These are phyloP conservation scores for Paramormyrops kingsleyae DNA, from an alignment of 2,113 vertebrate species.

Conservation along the genomic window DNA sequence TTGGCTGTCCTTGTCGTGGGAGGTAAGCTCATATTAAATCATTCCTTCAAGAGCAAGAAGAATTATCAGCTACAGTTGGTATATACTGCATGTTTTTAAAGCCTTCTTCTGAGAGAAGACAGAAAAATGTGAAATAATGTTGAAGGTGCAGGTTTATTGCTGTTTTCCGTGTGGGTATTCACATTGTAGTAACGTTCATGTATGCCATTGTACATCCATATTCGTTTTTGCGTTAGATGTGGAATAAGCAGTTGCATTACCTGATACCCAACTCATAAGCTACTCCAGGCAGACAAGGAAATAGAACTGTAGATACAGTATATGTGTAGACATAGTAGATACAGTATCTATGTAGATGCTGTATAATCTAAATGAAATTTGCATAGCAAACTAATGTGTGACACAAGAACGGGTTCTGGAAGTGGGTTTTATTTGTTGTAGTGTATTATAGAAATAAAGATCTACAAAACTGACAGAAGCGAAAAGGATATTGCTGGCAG, in stretches of 20 bases:
- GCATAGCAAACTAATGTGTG: not conserved
- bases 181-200: not conserved
- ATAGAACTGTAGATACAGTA: not conserved
- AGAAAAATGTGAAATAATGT: not conserved
- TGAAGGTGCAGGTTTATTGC: not conserved
- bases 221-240: not conserved
- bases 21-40: slow-evolving; percentile 47
- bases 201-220: not conserved
- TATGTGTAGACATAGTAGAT: not conserved
- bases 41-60: slow-evolving; percentile 19
- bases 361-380: not conserved
- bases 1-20: slow-evolving; percentile 42
- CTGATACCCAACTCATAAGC: not conserved
- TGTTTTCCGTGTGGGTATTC: not conserved
- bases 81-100: not conserved
- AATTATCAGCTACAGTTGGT: not conserved
- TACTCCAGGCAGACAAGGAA: not conserved
- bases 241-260: not conserved
- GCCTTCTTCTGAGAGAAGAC: not conserved
- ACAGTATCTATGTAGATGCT: not conserved
- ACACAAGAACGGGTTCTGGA: not conserved
- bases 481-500: not conserved
- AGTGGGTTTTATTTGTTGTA: not conserved
- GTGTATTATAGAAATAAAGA: not conserved
- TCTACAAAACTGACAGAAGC: not conserved